These are phyloP conservation scores for Amaurobius ferox DNA, from an alignment of 2,888 invertebrate genomes.

Conservation along the genomic window DNA sequence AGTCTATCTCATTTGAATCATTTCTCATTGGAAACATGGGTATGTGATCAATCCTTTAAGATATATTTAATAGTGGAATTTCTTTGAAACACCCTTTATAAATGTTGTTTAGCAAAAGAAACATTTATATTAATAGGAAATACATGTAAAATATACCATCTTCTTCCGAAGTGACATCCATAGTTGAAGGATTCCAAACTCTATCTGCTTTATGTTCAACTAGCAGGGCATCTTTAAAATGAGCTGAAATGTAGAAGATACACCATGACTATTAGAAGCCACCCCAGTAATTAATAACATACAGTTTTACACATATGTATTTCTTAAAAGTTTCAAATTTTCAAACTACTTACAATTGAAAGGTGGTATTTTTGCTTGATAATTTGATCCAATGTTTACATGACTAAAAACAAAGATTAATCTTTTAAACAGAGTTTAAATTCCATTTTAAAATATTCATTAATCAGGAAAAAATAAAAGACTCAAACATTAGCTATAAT, in stretches of 20 bases:
- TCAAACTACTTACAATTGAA: constrained; percentile 74
- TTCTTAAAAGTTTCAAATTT: too few relatives aligned
- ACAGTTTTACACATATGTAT: too few relatives aligned
- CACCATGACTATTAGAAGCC: too few relatives aligned
- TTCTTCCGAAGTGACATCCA: constrained; percentile 83
- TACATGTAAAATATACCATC: constrained; percentile 85
- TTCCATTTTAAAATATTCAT: background rate
- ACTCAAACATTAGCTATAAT: background rate
- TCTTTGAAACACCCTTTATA: too few relatives aligned
- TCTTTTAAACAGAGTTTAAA: background rate
- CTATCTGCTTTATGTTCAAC: constrained; percentile 78
- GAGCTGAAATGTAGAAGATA: constrained; percentile 72
- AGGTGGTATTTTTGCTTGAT: constrained; percentile 88
- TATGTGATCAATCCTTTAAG: too few relatives aligned
- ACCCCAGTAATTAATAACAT: too few relatives aligned
- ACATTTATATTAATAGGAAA: background rate
- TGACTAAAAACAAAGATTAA: constrained; percentile 78
- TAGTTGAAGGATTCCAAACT: constrained; percentile 91
- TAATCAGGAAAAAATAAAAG: background rate
- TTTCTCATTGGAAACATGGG: too few relatives aligned
- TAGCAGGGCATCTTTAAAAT: constrained; percentile 74
- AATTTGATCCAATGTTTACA: constrained; percentile 91
- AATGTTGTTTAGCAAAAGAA: background rate
- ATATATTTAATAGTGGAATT: too few relatives aligned
- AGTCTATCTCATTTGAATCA: too few relatives aligned